Evolutionary conservation across 2,113 vertebrate species (phyloP), one percentile per base, ranked within the genome.

Genomic region (Xiphias gladius): DNA sequence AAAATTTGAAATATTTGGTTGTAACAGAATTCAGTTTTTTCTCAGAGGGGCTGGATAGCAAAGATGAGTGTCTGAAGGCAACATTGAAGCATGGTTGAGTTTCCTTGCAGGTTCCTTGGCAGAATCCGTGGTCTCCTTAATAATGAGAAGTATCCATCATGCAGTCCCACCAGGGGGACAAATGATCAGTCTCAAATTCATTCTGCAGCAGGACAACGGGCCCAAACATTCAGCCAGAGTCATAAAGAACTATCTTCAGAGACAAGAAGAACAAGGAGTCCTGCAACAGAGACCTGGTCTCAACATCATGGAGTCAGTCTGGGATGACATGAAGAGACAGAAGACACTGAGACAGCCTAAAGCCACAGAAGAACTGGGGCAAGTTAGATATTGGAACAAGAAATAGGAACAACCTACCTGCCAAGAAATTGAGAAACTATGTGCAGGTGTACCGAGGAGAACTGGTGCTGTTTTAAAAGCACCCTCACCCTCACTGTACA

Each of bases 11-110:
- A 67, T 67, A 59, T 28, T 58, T 59, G 37, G 54, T 54, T 72
- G 2, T 24, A 41, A 11, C n/a, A 85, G 78, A 66, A 63, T 22
- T 64, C 55, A 55, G 22, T 79, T 61, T 68, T 22, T 69, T 9
- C 30, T 9, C 24, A 1, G 14, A 63, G 50, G 37, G 9, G 14
- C 63, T 67, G 12, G 59, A 17, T 16, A 73, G 17, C 28, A 50
- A 14, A 5, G 14, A 37, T 61, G 58, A n/a, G 17, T 37, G 46
- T 73, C 57, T 57, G 50, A 28, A 69, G 58, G 57, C 55, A 70
- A 50, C 39, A 32, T 3, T 75, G 65, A 58, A 57, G 63, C 50
- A 48, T 50, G 52, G 52, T 30, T 24, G 17, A 65, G 66, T 41
- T 48, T 64, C 14, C 28, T 55, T 28, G 64, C 26, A 35, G 7